Evolutionary conservation across 2,797 vertebrate genomes (phyloP).

Genomic region (Oreonectes daqikongensis): DNA sequence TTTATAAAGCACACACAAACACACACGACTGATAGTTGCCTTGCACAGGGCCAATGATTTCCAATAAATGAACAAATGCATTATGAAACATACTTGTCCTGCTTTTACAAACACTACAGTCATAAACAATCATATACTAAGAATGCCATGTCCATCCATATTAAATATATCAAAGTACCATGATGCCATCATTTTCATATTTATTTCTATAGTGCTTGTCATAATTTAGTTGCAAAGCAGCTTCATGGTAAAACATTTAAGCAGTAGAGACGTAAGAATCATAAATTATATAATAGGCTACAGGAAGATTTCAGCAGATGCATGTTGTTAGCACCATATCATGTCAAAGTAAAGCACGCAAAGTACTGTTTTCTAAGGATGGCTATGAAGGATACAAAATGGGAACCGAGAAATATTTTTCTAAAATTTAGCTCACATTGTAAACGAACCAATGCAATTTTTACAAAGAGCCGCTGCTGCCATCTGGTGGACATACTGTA

Average conservation of each 20-base stretch:
- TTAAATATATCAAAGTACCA: neutral
- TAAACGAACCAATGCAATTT: neutral
- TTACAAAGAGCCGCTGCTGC: neutral
- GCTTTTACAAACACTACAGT: neutral
- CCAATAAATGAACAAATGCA: constrained; percentile 60
- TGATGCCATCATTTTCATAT: neutral
- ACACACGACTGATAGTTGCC: constrained; percentile 57
- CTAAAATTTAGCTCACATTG: neutral
- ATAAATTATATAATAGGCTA: no score
- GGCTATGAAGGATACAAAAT: neutral
- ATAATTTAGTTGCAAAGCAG: no score
- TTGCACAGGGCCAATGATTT: constrained; percentile 70
- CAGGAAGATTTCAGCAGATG: no score
- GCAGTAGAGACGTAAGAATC: no score
- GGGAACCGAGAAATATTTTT: neutral
- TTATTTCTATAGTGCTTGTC: no score
- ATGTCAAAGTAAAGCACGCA: neutral
- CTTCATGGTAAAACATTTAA: no score
- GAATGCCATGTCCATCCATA: neutral
- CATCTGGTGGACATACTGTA: neutral
- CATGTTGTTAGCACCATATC: no score
- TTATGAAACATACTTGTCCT: constrained; percentile 32
- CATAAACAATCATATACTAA: neutral
- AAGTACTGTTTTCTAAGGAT: no score
- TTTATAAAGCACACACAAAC: constrained; percentile 76